Evolutionary conservation across 2,888 invertebrate species (phyloP), one percentile per base, ranked within the genome.

Genomic region (Endomychus coccineus): DNA sequence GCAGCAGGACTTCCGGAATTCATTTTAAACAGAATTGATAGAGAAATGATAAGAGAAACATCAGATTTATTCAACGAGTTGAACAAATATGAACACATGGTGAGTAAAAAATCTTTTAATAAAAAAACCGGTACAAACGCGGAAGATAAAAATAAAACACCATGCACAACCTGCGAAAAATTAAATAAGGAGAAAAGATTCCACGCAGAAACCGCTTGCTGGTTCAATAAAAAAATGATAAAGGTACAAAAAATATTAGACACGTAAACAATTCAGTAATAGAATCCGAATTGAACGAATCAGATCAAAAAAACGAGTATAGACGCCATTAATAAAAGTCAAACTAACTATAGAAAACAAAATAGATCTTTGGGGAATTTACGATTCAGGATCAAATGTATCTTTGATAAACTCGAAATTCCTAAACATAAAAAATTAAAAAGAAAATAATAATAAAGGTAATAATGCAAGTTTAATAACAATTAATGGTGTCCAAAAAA

Each of bases 141-240:
- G 6, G 48, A 45, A 42, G 11, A 1, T 22, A 44, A 40, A 28
- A 46, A 49, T 27, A 43, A 47, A 11, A 45, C 42, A 36, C 45
- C 48, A 40, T 49, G 48, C 27, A 44, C 27, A 33, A 49, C 35
- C 16, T 52, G 51, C 35, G 48, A 50, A 44, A 47, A 38, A 28
- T 36, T 48, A 34, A 46, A 44, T 25, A 55, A 49, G 45, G 49
- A 48, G 13, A 35, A 31, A 12, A 42, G 44, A 28, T 48, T 40
- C 19, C 44, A 48, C 16, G 34, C 42, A 16, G 48, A 45, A 38
- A 25, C 39, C 16, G 24, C 33, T 32, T 46, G 45, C 32, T 45
- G 45, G 42, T 46, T 46, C 29, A 49, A 38, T n/a, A n/a, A n/a
- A n/a, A n/a, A 43, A 41, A 17, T 34, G 44, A 35, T 40, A 44